Base-by-base conservation (phyloP, 2,888 invertebrate genomes). In the Scelioninae gen. 2 region DNA sequence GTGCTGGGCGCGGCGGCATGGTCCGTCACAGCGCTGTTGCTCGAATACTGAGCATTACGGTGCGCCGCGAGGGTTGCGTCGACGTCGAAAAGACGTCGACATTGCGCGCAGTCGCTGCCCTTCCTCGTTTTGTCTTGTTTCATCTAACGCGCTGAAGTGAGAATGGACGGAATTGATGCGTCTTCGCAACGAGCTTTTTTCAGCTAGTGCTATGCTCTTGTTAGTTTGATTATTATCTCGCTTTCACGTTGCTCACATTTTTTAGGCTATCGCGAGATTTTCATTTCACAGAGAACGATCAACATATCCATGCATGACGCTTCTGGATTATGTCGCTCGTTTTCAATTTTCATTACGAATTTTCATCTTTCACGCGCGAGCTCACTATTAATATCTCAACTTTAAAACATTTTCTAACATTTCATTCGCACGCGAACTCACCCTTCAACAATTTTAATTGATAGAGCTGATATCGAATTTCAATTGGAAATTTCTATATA, bases 1-100 rank as follows among this genome's bases (percentile, higher is more conserved):
- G n/a, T 78, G 81, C 81, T 81, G 84, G 84, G 82, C 82, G 84
- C 85, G 84, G 84, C 84, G 84, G 81, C 85, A 85, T 85, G 81
- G 79, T 85, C 81, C 84, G 84, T 84, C 84, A 81, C 82, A 81
- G 82, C 84, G 83, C 83, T 82, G 84, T 83, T 83, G 82, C 80
- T 84, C 84, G 83, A 83, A 84, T 81, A 86, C 85, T 85, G 84
- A 83, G 79, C 78, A 78, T 77, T 76, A 76, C 74, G 81, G 81
- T 84, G 84, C 83, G 83, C 84, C 80, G 80, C 78, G 78, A 77
- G 82, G 81, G 81, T 81, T 82, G 84, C 84, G 84, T 84, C 83
- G 82, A 83, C 82, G 83, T 83, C 79, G 81, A 83, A 83, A 84
- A 82, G 83, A 83, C 78, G 79, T 70, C 60, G 61, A n/a, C 69